Evolutionary conservation across 2,888 invertebrate genomes (phyloP), one percentile per base, ranked within the genome.

Genomic region (Falcaria lacertinaria): DNA sequence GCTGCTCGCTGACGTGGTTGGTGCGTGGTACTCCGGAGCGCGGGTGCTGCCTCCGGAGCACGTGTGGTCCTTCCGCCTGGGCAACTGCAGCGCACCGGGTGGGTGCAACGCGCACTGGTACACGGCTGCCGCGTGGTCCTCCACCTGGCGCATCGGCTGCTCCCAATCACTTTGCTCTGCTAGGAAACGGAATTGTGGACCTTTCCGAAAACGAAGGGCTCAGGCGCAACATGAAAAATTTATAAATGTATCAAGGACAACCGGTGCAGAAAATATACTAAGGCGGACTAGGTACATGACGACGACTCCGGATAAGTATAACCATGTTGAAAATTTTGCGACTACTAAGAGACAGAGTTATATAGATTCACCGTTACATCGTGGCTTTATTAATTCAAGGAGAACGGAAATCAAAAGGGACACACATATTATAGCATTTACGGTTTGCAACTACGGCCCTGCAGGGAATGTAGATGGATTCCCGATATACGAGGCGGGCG

Each of bases 71-170:
- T 88, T 86, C 47, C 70, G 64, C 33, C 71, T 69, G 0, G 65
- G 69, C 43, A 87, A 87, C 48, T 88, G 88, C 47, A 87, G 86
- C 42, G 79, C 75, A 4, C 71, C 80, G 0, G 80, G 86, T 1
- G 88, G 89, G 0, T 88, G 88, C 51, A 86, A 88, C 44, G 64
- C 80, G 6, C 82, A 87, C 45, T 86, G 88, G 87, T 88, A 87
- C 39, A 71, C 87, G 0, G 74, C 82, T 0, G 86, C 81, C 0
- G 85, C 86, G 2, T 88, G 88, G 88, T 86, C 84, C 0, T 86
- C 87, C 0, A 86, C 88, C 0, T 89, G 87, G 87, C 78, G 87
- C 2, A 39, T 88, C 1, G 87, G 88, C 28, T 87, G 88, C 43
- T 86, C 87, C 2, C 87, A 87, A 59, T 71, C 87, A 13, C 62